Evolutionary conservation across 2,888 invertebrate species (phyloP).

Genomic region (Criorhina ranunculi): DNA sequence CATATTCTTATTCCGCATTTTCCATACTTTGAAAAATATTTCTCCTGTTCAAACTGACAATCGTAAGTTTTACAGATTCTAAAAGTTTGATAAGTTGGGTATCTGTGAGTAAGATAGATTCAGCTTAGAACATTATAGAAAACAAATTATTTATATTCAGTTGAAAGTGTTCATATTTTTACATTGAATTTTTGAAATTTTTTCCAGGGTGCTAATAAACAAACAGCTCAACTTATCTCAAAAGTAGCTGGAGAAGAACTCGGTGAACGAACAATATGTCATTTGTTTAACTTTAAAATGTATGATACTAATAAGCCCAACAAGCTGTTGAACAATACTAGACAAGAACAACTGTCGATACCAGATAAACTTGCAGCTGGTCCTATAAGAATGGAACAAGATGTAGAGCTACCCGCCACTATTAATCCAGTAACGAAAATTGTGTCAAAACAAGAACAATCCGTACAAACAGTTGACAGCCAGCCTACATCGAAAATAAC

Average conservation of each 20-base stretch:
- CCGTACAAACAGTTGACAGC: not conserved
- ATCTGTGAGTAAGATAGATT: conserved; percentile 46
- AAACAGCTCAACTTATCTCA: conserved; percentile 52
- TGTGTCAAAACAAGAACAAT: conserved; percentile 1
- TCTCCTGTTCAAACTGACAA: not conserved
- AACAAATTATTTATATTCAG: not conserved
- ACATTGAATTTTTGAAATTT: not conserved
- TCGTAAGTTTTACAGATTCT: not conserved
- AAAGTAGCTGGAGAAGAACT: conserved; percentile 50
- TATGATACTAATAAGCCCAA: not conserved
- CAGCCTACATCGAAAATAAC: conserved; percentile 72
- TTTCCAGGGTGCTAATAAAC: conserved; percentile 59
- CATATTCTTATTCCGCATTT: not conserved
- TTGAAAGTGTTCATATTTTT: too few relatives aligned
- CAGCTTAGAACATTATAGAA: not conserved
- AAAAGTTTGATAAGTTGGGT: not conserved
- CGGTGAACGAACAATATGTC: conserved; percentile 57
- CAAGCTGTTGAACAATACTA: conserved; percentile 23
- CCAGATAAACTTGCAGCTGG: conserved; percentile 2
- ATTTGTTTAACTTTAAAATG: conserved; percentile 49
- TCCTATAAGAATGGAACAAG: conserved; percentile 9
- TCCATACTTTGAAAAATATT: not conserved
- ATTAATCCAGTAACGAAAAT: conserved; percentile 6
- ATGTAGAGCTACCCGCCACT: conserved; percentile 4
- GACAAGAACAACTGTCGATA: not conserved